Evolutionary conservation across 2,888 invertebrate species (phyloP), one percentile per base, ranked within the genome.

Genomic region (Aspidiotus rigidus): DNA sequence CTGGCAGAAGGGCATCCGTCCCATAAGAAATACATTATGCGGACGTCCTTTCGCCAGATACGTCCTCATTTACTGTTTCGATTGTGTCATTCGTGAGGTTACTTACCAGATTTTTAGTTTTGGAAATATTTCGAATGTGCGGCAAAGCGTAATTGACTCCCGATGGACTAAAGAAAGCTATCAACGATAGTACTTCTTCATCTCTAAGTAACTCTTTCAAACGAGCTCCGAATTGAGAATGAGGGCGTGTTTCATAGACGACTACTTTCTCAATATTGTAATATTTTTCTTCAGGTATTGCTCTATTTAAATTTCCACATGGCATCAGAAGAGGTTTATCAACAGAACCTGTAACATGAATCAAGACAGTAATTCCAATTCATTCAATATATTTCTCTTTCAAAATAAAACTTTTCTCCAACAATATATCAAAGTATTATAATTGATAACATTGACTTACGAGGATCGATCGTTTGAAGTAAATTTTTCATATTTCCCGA

Each of bases 401-500:
- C 28, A 28, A 28, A 28, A 28, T 28, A 28, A 28, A 28, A 28
- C 5, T 28, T 5, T 28, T 5, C 28, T 28, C 28, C 28, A 28
- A 28, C 28, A 28, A 5, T 5, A 5, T 5, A 28, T 5, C 28
- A 5, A 28, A 28, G 28, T 28, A 28, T 28, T 28, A 28, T 3
- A 28, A 28, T 28, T 28, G 28, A 28, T 28, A 28, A 28, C 28
- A 28, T 28, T 28, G 28, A 28, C 49, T 49, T 49, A 49, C 49
- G n/a, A 13, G 10, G 49, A 49, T 11, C 49, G n/a, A 49, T n/a
- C 11, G n/a, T 49, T 49, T 49, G 49, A 11, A 49, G n/a, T n/a
- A 49, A 49, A 49, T 49, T 49, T 49, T 49, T n/a, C 49, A 49
- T 49, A 49, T 49, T 49, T 49, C 49, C 49, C 10, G 49, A 49